phyloP scores from a whole-genome alignment of 2,113 vertebrate genomes.

The Argyrosomus japonicus region DNA sequence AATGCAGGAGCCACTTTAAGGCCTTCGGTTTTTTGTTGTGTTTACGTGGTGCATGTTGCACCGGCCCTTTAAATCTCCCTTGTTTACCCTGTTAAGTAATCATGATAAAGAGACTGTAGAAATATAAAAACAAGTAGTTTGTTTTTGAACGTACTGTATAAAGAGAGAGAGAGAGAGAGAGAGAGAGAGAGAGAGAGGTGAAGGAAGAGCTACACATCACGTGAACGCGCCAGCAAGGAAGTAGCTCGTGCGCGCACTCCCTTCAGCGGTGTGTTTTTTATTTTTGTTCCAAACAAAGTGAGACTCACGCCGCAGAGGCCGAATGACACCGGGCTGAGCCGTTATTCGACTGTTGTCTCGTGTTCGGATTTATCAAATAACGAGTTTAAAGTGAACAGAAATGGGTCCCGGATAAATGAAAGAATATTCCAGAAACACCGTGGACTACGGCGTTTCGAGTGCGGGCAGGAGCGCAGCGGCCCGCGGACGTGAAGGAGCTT shows the following conservation, averaged over 20 bases:
- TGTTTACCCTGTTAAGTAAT: background rate
- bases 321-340: conserved; percentile 29
- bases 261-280: conserved; percentile 47
- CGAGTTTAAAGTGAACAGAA: background rate
- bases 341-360: background rate
- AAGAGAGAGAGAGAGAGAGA: background rate
- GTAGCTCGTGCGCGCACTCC: conserved; percentile 35
- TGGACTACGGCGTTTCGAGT: conserved; percentile 57
- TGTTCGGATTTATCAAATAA: background rate
- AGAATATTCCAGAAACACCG: conserved; percentile 75
- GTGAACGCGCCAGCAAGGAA: conserved; percentile 71
- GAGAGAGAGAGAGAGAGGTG: no score
- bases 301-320: conserved; percentile 43
- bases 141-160: background rate
- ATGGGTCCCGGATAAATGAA: conserved; percentile 82
- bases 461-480: conserved; percentile 65
- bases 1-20: background rate
- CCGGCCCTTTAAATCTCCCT: background rate
- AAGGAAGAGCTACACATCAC: conserved; percentile 39
- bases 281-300: conserved; percentile 72
- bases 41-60: background rate
- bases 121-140: background rate
- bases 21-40: background rate
- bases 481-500: conserved; percentile 66
- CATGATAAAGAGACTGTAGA: background rate